Base-by-base conservation (phyloP, 2,888 invertebrate species). In the Amphipyra tragopoginis region DNA sequence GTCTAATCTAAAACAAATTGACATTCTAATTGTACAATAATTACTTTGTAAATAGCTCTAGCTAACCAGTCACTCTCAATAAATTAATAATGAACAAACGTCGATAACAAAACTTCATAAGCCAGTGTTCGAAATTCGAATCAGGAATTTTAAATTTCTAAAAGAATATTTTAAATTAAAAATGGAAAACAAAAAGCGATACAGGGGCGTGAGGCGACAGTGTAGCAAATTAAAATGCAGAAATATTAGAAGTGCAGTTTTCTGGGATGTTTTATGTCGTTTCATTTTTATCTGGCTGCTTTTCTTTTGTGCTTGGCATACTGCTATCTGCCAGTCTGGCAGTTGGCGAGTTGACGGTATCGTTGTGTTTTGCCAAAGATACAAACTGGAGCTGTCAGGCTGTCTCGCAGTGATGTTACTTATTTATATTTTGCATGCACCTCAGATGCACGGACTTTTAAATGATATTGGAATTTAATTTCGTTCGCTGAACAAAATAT, bases 151-250 rank as follows among this genome's bases (percentile, higher is more conserved):
- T 7, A 45, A 56, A 6, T 65, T 72, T 59, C 60, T 51, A 65
- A 73, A 56, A 60, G 52, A 53, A 38, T 75, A 66, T 71, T 80
- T 80, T 80, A 72, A 80, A 63, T 61, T 82, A 75, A 77, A 84
- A 85, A 82, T 78, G 64, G 58, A 72, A 79, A 74, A 81, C 75
- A 79, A 80, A 78, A 81, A 75, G 58, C 66, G 65, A 73, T 74
- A 68, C n/a, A n/a, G n/a, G 55, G 57, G 53, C 56, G 65, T 64
- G 66, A 50, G 58, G 70, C 58, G 74, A 77, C 77, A 65, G 55
- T 51, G 77, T 74, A 77, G 78, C 75, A 85, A 88, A 85, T 86
- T 84, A 84, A 88, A 87, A 85, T 70, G 79, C 71, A 80, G 71
- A 85, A 86, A 86, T 83, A 83, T 82, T 83, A 80, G 78, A 78